phyloP scores from a whole-genome alignment of 2,797 vertebrate species.

The Neomorphus geoffroyi region DNA sequence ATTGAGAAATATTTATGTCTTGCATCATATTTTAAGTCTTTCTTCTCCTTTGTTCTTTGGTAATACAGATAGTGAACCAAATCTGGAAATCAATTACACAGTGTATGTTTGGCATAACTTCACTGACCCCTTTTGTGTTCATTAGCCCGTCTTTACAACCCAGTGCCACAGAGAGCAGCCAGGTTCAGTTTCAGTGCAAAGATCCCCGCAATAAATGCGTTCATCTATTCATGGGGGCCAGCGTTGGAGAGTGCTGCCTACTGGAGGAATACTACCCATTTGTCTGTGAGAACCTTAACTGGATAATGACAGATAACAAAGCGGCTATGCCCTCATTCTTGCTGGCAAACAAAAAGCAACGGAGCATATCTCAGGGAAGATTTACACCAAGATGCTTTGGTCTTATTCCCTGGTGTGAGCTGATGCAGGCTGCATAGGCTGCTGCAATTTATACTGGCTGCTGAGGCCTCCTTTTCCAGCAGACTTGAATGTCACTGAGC shows the following conservation, averaged over 20 bases:
- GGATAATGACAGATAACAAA: conserved; percentile 52
- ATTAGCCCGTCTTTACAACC: not conserved
- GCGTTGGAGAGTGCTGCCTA: conserved; percentile 22
- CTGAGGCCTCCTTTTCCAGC: conserved; percentile 7
- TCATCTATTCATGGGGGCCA: not conserved
- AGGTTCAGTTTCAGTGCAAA: not conserved
- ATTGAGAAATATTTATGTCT: conserved; percentile 26
- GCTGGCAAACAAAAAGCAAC: not conserved
- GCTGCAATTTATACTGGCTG: not conserved
- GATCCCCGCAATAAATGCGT: not conserved
- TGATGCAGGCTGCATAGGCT: not conserved
- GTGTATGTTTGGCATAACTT: not conserved
- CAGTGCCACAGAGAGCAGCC: not conserved
- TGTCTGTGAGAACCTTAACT: conserved; percentile 45
- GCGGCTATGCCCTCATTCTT: not conserved
- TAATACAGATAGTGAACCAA: not conserved
- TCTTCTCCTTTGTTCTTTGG: conserved; percentile 35
- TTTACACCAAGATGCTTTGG: not conserved
- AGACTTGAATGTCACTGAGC: not conserved
- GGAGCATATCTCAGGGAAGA: not conserved
- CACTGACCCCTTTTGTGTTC: not conserved
- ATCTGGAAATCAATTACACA: not conserved
- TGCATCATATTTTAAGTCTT: conserved; percentile 31
- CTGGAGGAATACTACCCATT: conserved; percentile 28
- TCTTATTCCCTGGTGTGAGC: not conserved